Percentiles rank a stretch among this genome's conserved stretches.
phyloP scores from a whole-genome alignment of 2,113 vertebrate genomes.

The Sinocyclocheilus rhinocerous region DNA sequence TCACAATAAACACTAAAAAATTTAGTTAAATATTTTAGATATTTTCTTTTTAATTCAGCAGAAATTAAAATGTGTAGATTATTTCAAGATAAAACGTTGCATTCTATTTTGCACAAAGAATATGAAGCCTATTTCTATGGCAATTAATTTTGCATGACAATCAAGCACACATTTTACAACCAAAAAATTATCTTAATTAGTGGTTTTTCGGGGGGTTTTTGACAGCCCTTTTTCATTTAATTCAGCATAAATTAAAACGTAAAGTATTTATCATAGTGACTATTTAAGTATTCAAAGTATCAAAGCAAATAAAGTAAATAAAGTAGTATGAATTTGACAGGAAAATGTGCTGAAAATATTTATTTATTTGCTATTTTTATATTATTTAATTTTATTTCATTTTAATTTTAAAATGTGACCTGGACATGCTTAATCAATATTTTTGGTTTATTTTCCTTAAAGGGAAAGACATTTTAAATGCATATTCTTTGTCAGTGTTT shows the following conservation, averaged over 20 bases:
- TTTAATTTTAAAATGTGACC: neutral
- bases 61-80: neutral
- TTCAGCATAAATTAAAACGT: neutral
- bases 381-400: no score
- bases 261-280: neutral
- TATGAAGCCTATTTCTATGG: no score
- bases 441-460: neutral
- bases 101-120: no score
- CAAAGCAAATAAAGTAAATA: neutral
- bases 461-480: neutral
- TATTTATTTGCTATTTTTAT: no score
- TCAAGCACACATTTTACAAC: no score
- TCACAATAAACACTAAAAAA: neutral
- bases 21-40: no score
- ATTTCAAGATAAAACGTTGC: no score
- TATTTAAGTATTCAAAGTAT: neutral
- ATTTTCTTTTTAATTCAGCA: no score
- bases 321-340: neutral
- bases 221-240: constrained; percentile 5
- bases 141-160: no score
- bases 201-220: no score
- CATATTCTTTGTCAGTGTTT: neutral
- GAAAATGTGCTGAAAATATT: neutral
- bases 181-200: no score
- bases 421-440: neutral